Conservation (phyloP, 2,888 invertebrate genomes). For the Punctoribates punctum region DNA sequence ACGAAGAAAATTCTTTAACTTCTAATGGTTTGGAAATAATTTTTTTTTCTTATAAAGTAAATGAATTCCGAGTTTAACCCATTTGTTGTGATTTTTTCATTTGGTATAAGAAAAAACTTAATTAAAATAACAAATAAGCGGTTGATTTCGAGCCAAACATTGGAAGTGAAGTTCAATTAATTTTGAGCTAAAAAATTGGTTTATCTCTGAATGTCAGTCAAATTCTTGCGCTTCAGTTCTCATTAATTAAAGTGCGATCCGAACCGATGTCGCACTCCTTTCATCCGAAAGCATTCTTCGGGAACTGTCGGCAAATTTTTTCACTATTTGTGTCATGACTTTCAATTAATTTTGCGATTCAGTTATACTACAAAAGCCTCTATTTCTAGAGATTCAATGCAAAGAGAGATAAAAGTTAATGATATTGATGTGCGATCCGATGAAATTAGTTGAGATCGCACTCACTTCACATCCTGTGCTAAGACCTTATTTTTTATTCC, state of each 20-base stretch:
- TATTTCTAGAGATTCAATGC: not conserved
- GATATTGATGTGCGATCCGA: not conserved
- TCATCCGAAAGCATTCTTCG: not conserved
- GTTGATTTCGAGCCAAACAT: not conserved
- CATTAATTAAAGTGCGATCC: not conserved
- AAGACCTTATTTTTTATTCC: not conserved
- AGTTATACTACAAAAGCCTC: not conserved
- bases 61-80: too few species aligned
- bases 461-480: not conserved
- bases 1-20: too few species aligned
- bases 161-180: not conserved
- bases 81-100: too few species aligned
- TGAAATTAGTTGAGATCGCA: not conserved
- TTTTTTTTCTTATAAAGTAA: too few species aligned
- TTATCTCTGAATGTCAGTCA: not conserved
- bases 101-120: too few species aligned
- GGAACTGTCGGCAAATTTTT: constrained; percentile 2
- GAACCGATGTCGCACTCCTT: not conserved
- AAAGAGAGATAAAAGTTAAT: not conserved
- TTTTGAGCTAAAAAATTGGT: not conserved
- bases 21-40: too few species aligned
- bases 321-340: constrained; percentile 1
- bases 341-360: constrained; percentile 12
- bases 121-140: too few species aligned
- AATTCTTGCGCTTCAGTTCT: not conserved